These are phyloP conservation scores for Bufotes viridis DNA, from an alignment of 2,797 vertebrate genomes.

Conservation along the genomic window DNA sequence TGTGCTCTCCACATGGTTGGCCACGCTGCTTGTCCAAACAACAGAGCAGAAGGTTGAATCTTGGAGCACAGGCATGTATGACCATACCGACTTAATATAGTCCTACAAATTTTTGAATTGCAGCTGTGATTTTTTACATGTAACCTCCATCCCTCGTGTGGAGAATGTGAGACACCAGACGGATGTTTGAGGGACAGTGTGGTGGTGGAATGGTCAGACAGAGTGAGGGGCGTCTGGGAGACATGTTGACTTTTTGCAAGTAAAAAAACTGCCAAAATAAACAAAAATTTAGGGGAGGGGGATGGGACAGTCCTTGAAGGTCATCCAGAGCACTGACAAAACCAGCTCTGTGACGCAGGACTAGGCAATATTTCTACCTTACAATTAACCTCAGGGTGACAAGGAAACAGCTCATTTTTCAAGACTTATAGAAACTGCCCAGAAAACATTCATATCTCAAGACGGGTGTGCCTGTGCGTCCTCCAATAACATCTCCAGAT, in stretches of 20 bases:
- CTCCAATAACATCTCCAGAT: constrained; percentile 14
- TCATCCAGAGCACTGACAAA: constrained; percentile 51
- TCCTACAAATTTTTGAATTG: neutral
- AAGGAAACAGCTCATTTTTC: constrained; percentile 61
- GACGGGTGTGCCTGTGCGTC: constrained; percentile 10
- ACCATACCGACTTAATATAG: neutral
- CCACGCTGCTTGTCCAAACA: constrained; percentile 30
- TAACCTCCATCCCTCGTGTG: neutral
- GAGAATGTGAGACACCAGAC: neutral
- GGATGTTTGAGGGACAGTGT: neutral
- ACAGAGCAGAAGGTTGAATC: constrained; percentile 1
- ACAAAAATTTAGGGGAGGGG: constrained; percentile 30
- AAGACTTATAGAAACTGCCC: constrained; percentile 13
- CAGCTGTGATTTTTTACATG: constrained; percentile 27
- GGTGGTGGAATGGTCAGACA: constrained; percentile 12
- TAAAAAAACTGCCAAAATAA: constrained; percentile 62
- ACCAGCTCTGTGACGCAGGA: constrained; percentile 53
- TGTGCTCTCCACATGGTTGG: constrained; percentile 16
- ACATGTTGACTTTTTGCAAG: constrained; percentile 52
- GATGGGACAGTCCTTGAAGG: constrained; percentile 34
- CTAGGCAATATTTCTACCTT: constrained; percentile 41
- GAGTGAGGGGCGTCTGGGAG: constrained; percentile 24
- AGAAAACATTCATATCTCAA: constrained; percentile 45
- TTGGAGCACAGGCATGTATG: neutral
- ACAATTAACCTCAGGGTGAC: constrained; percentile 57